Conservation (phyloP, 2,888 invertebrate species). For the Callimorpha dominula region DNA sequence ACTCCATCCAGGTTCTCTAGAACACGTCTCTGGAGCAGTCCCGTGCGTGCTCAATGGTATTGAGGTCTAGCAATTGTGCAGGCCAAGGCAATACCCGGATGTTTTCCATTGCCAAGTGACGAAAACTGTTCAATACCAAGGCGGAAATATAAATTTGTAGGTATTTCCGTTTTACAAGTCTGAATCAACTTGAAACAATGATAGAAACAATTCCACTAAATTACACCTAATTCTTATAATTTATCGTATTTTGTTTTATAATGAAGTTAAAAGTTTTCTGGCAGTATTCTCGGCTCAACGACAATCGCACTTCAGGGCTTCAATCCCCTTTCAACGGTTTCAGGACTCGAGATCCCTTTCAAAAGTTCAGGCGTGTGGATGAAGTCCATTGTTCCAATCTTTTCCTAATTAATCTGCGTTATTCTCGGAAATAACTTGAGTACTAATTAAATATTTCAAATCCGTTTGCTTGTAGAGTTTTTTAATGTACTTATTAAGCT, state of each 20-base stretch:
- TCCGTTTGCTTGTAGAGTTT: conserved; percentile 22
- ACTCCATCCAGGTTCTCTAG: no score
- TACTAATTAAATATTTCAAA: conserved; percentile 33
- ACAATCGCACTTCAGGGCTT: conserved; percentile 25
- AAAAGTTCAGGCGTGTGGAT: conserved; percentile 37
- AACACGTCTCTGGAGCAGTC: no score
- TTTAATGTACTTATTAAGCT: not conserved
- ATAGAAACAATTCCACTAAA: conserved; percentile 11
- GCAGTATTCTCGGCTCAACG: conserved; percentile 12
- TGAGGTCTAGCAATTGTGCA: no score
- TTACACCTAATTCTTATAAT: conserved; percentile 7
- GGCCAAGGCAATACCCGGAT: no score
- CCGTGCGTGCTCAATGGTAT: no score
- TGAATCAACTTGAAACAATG: not conserved
- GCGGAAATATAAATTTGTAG: not conserved
- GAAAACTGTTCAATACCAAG: not conserved
- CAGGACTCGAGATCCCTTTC: conserved; percentile 18
- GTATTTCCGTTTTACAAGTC: not conserved
- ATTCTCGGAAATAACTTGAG: conserved; percentile 26
- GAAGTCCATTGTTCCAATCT: conserved; percentile 41
- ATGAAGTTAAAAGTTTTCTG: conserved; percentile 15
- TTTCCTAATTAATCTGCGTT: conserved; percentile 37
- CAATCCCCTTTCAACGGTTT: conserved; percentile 30
- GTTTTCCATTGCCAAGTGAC: no score
- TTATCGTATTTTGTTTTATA: conserved; percentile 7